These are phyloP conservation scores for Hemaris fuciformis DNA, from an alignment of 2,888 invertebrate species.

Conservation along the genomic window DNA sequence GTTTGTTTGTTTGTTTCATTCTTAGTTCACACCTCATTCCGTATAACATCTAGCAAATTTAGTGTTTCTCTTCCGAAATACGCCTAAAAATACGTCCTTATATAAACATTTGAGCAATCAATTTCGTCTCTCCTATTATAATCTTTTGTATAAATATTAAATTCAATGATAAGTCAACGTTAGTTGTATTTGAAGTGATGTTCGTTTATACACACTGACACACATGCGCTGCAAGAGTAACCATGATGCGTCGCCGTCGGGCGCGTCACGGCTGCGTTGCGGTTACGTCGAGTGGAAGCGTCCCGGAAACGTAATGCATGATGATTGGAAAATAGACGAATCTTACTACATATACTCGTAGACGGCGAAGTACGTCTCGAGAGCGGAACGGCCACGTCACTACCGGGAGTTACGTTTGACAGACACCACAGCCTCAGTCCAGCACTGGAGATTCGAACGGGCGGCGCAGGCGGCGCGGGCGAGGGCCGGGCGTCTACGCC, in stretches of 20 bases:
- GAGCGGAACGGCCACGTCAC: constrained; percentile 61
- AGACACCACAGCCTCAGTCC: constrained; percentile 32
- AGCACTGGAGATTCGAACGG: constrained; percentile 37
- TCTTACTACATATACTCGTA: constrained; percentile 62
- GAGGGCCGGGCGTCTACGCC: constrained; percentile 77
- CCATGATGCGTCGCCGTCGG: constrained; percentile 26
- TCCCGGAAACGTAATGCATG: constrained; percentile 71
- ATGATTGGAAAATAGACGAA: constrained; percentile 69
- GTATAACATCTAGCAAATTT: constrained; percentile 75
- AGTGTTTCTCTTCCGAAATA: constrained; percentile 74
- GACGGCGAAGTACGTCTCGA: constrained; percentile 58
- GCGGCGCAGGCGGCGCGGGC: constrained; percentile 10
- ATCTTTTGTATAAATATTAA: constrained; percentile 73
- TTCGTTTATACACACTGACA: neutral
- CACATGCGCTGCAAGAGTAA: constrained; percentile 21
- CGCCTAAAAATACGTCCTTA: constrained; percentile 77
- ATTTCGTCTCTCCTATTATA: constrained; percentile 74
- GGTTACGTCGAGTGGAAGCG: constrained; percentile 69
- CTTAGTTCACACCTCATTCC: constrained; percentile 41
- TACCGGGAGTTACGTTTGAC: constrained; percentile 46
- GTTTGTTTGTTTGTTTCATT: constrained; percentile 26
- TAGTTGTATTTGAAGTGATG: constrained; percentile 57
- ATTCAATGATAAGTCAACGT: constrained; percentile 71
- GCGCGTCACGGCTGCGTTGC: constrained; percentile 50
- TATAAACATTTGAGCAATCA: constrained; percentile 82